Base-by-base conservation (phyloP, 1,140 invertebrate species). In the Carposina sasakii region DNA sequence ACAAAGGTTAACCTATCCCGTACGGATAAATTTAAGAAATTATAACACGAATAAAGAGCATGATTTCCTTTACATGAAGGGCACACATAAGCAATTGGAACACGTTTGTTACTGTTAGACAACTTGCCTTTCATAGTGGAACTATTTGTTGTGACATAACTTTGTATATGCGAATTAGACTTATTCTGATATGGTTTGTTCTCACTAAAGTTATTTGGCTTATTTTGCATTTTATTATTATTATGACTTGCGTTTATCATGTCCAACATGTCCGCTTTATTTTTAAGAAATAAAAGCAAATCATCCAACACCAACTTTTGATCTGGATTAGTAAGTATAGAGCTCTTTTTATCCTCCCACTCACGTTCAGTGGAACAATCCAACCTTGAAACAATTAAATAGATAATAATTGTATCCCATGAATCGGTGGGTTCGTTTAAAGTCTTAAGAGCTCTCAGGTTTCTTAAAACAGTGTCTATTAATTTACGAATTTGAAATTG, bases 371-470 rank as follows among this genome's bases (percentile, higher is more conserved):
- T 51, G 16, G 21, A 23, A 16, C 21, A 3, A 37, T 51, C 48
- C 39, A 51, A 24, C 12, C 30, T 51, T 19, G 23, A 17, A n/a
- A n/a, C n/a, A n/a, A n/a, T n/a, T n/a, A n/a, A n/a, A n/a, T n/a
- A 13, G 9, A 45, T 44, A 40, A 52, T 39, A 30, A 52, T 30
- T 36, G 41, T 44, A n/a, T 45, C 48, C 48, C 48, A 44, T 9
- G 6, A 13, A 1, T 28, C 41, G 3, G 40, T 31, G 13, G 24
- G 23, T 12, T 48, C 26, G 0, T 40, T 22, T 22, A 48, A 40
- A 12, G 10, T 39, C 5, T 19, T 17, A 15, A 48, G 10, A 2
- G 36, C 34, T 13, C 24, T 10, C 2, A 48, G 13, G 9, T 48
- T 40, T 40, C 30, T 48, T n/a, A 37, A 20, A 31, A 31, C 22